These are phyloP conservation scores for Meta bourneti DNA, from an alignment of 2,888 invertebrate genomes.

Conservation along the genomic window DNA sequence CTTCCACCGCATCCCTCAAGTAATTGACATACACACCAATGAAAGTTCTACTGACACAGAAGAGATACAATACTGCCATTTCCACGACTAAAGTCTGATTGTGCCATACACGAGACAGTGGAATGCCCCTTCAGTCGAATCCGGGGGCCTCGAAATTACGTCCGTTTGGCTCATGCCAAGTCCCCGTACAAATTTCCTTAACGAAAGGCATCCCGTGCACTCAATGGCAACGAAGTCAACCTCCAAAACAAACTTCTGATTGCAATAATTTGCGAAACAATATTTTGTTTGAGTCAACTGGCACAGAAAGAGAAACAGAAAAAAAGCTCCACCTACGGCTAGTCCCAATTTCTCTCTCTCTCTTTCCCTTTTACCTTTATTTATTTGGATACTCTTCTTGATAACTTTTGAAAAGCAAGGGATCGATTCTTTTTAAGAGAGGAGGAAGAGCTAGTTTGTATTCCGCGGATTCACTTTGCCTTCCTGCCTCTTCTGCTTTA, in stretches of 20 bases:
- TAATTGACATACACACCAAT: no score
- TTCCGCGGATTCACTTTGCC: constrained; percentile 63
- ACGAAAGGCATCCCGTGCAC: constrained; percentile 50
- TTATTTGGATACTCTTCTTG: constrained; percentile 67
- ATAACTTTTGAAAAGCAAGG: constrained; percentile 66
- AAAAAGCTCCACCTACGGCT: not conserved
- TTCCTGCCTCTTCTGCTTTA: constrained; percentile 46
- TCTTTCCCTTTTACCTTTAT: constrained; percentile 37
- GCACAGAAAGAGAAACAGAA: not conserved
- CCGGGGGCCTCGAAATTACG: constrained; percentile 31
- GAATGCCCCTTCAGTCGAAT: not conserved
- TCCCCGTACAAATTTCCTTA: constrained; percentile 65
- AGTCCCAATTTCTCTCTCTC: not conserved
- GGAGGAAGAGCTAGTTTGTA: constrained; percentile 61
- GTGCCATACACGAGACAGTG: no score
- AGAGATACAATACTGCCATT: no score
- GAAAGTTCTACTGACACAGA: no score
- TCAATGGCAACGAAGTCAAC: constrained; percentile 48
- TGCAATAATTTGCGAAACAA: constrained; percentile 72
- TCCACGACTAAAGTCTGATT: no score
- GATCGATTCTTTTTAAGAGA: constrained; percentile 61
- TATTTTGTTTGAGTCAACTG: constrained; percentile 63
- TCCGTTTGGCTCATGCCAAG: not conserved
- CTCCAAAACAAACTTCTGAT: constrained; percentile 68
- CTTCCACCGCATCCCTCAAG: no score